Conservation (phyloP, 2,888 invertebrate species). For the Caradrina kadenii region DNA sequence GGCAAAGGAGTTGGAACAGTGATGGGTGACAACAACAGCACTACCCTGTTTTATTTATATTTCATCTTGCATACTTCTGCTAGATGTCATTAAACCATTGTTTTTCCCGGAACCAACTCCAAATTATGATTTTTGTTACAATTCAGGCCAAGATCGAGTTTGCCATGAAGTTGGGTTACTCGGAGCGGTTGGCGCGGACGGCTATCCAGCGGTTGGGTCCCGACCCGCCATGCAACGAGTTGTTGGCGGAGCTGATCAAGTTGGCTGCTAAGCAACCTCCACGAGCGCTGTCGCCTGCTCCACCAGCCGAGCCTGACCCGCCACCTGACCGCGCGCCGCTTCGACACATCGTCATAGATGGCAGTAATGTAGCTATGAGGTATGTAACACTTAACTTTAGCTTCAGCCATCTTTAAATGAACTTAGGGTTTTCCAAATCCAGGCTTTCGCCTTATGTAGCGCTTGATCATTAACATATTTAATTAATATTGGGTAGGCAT, state of each 20-base stretch:
- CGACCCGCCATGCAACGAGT: conserved; percentile 96
- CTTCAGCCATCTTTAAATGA: background rate
- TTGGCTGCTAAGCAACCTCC: conserved; percentile 92
- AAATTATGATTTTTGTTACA: background rate
- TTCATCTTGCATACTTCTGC: background rate
- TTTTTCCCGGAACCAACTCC: background rate
- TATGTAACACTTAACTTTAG: conserved; percentile 73
- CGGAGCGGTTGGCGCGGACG: conserved; percentile 95
- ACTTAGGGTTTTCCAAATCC: background rate
- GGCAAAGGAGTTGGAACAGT: too few relatives aligned
- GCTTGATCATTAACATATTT: background rate
- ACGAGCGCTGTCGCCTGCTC: conserved; percentile 78
- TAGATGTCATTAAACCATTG: background rate
- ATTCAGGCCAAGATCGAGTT: conserved; percentile 94
- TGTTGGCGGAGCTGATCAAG: conserved; percentile 96
- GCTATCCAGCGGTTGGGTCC: conserved; percentile 96
- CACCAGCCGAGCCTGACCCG: conserved; percentile 77
- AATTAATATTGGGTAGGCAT: background rate
- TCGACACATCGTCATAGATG: conserved; percentile 97
- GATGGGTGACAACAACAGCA: too few relatives aligned
- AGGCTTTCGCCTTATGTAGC: background rate
- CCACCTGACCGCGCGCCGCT: conserved; percentile 85
- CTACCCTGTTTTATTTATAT: background rate
- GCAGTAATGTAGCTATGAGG: conserved; percentile 98
- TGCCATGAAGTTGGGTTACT: conserved; percentile 97